Evolutionary conservation across 2,797 vertebrate genomes (phyloP), one percentile per base, ranked within the genome.

Genomic region (Lacerta agilis): DNA sequence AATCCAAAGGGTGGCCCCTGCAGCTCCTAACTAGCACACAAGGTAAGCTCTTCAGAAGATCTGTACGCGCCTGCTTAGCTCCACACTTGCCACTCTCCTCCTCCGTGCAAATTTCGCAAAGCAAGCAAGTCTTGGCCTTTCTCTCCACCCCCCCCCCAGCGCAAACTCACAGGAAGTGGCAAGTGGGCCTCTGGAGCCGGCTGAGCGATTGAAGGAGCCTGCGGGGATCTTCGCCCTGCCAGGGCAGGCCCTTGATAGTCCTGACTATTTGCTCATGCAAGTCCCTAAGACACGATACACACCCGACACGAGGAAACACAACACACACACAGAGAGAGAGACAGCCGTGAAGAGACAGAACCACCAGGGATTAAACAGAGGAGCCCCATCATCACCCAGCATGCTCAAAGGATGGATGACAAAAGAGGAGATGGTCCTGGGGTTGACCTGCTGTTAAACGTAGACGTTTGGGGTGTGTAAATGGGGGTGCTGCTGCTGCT

Each of bases 231-330:
- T 97, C 98, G 66, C 98, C 98, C 95, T 99, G 98, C 98, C 98
- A 97, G 91, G 98, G 98, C 95, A 99, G 97, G 97, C 98, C 98
- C 97, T 99, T 99, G 96, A 99, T 98, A 96, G 97, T 98, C 96
- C 96, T 98, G 98, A 99, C 98, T 97, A 99, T 98, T 98, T 99
- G 98, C 92, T 98, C 98, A 98, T 99, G 98, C 98, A 98, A 98
- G 94, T 98, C 98, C 95, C 99, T 99, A 97, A 97, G 96, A 97
- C 97, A 96, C 90, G 67, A 36, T 20, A 79, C 49, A 84, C n/a
- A 77, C 72, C 49, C 49, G 18, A 79, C 27, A 88, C 76, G 33
- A 87, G 49, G 90, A 84, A 72, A 86, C 45, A 72, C 88, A 89
- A 91, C 43, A 91, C 91, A 94, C 88, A 91, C 87, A 89, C 3